Conservation (phyloP, 2,888 invertebrate genomes). For the Vannuccia rotundouncinata region DNA sequence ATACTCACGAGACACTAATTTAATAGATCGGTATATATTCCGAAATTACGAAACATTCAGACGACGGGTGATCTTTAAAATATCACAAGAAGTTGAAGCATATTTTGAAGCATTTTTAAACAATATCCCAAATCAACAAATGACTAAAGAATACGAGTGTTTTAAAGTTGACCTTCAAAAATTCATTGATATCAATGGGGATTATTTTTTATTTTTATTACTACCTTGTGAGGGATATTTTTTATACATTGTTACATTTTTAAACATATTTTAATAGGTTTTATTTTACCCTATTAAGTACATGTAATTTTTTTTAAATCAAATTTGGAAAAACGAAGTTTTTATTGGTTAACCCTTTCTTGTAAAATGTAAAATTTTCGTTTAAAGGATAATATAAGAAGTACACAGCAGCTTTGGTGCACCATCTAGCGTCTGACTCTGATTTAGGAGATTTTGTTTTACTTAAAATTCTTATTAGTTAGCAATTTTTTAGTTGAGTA, state of each 20-base stretch:
- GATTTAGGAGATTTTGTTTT: no score
- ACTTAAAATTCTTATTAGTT: no score
- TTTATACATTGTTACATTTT: conserved; percentile 22
- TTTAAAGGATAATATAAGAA: no score
- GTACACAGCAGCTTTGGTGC: no score
- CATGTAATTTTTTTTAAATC: conserved; percentile 2
- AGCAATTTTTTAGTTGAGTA: no score
- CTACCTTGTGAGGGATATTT: conserved; percentile 10
- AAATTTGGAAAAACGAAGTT: conserved; percentile 6
- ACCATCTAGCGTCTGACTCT: no score
- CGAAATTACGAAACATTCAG: conserved; percentile 25
- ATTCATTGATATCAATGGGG: conserved; percentile 17
- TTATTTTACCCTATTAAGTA: conserved; percentile 19
- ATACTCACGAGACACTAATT: conserved; percentile 2
- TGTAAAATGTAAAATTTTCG: no score
- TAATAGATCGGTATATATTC: background rate
- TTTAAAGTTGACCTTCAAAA: conserved; percentile 14
- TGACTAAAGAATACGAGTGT: conserved; percentile 1
- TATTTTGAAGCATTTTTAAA: conserved; percentile 13
- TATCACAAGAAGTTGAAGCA: conserved; percentile 12
- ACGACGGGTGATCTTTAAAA: conserved; percentile 22
- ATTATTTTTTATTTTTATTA: background rate
- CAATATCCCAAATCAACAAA: background rate
- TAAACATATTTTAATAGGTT: conserved; percentile 14
- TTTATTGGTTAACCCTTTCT: background rate